Conservation (phyloP, 2,797 vertebrate species). For the Rhabdophis nuchalis region DNA sequence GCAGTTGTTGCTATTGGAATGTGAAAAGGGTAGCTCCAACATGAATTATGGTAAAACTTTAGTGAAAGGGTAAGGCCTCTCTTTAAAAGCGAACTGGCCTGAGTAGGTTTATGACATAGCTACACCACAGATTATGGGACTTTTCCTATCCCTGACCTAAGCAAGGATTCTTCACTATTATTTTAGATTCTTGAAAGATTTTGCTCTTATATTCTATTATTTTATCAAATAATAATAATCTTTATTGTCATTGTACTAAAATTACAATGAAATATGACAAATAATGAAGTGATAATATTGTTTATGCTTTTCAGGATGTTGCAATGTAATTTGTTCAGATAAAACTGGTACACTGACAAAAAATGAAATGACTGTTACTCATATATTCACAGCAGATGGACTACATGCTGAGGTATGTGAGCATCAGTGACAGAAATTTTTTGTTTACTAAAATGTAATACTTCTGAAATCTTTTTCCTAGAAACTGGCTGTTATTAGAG, state of each 20-base stretch:
- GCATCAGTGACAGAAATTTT: background rate
- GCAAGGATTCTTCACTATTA: background rate
- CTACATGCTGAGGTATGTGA: conserved; percentile 86
- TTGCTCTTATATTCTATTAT: background rate
- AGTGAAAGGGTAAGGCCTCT: background rate
- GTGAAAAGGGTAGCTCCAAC: background rate
- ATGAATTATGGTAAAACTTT: background rate
- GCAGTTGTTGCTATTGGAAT: background rate
- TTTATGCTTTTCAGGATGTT: conserved; percentile 81
- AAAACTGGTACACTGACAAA: conserved; percentile 97
- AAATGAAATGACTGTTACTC: conserved; percentile 98
- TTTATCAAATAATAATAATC: too few species aligned
- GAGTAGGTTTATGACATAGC: background rate
- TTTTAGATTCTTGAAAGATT: background rate
- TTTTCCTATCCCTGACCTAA: background rate
- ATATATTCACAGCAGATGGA: conserved; percentile 89
- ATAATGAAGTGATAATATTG: conserved; percentile 7
- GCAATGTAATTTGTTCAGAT: conserved; percentile 97
- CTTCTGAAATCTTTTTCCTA: background rate
- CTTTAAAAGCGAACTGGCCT: background rate
- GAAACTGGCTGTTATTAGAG: background rate
- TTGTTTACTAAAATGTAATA: background rate
- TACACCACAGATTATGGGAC: background rate
- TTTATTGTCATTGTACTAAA: too few species aligned
- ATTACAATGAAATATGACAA: too few species aligned